A percentile compares a stretch with the other conserved stretches of the same genome.
phyloP scores from a whole-genome alignment of 1,140 invertebrate genomes.

The Tetragonula clypearis region DNA sequence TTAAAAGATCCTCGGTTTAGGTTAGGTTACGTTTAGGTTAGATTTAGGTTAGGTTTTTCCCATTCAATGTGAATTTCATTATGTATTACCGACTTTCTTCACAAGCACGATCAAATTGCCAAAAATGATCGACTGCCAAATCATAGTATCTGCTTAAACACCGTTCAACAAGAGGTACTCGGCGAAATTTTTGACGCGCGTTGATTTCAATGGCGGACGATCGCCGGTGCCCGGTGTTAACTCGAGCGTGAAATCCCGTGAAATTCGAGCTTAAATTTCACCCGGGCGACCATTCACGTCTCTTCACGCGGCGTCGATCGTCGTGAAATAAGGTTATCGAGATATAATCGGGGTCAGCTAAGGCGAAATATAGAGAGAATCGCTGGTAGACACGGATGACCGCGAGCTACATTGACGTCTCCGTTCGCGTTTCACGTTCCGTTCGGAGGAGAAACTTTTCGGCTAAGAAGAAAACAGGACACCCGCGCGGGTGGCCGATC shows the following conservation, averaged over 20 bases:
- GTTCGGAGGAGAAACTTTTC: conserved; percentile 37
- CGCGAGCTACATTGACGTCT: conserved; percentile 3
- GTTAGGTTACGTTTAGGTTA: too few relatives aligned
- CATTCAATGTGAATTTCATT: too few relatives aligned
- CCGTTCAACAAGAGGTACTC: neutral
- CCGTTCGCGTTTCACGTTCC: conserved; percentile 2
- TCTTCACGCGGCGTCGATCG: conserved; percentile 56
- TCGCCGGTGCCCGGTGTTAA: neutral
- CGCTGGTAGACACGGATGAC: conserved; percentile 47
- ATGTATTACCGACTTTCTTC: too few relatives aligned
- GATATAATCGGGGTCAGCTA: conserved; percentile 62
- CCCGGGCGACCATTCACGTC: conserved; percentile 65
- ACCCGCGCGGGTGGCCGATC: neutral
- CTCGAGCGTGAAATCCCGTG: conserved; percentile 65
- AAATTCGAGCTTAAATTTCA: conserved; percentile 75
- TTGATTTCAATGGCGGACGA: conserved; percentile 1
- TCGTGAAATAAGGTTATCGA: conserved; percentile 70
- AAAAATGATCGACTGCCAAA: neutral
- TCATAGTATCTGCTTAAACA: too few relatives aligned
- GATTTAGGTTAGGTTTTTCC: too few relatives aligned
- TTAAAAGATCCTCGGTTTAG: too few relatives aligned
- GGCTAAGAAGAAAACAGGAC: neutral
- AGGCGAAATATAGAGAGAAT: conserved; percentile 36
- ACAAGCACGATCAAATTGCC: neutral
- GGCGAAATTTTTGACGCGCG: neutral